phyloP scores from a whole-genome alignment of 2,888 invertebrate species.

The Antheraea yamamai region DNA sequence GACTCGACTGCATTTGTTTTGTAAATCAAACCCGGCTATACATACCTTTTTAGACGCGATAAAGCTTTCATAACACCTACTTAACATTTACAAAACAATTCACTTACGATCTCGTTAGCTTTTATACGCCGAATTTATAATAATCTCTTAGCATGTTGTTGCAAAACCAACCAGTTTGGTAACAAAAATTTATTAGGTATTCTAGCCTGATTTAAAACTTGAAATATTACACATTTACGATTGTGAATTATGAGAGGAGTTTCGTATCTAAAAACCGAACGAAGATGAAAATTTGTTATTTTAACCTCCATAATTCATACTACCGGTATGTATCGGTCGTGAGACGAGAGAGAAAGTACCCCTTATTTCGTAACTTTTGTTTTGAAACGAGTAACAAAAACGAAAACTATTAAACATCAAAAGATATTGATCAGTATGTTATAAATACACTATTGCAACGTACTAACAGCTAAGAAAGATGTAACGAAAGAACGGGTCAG shows the following conservation, averaged over 20 bases:
- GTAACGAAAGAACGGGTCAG: constrained; percentile 2
- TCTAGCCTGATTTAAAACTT: constrained; percentile 31
- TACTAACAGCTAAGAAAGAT: background rate
- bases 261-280: constrained; percentile 55
- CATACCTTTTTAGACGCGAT: constrained; percentile 16
- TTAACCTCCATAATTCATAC: constrained; percentile 78
- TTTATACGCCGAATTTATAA: constrained; percentile 28
- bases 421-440: constrained; percentile 28
- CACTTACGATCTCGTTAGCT: constrained; percentile 11
- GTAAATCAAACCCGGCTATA: constrained; percentile 31
- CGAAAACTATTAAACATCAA: constrained; percentile 45
- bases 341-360: constrained; percentile 74
- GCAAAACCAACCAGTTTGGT: constrained; percentile 38
- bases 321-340: constrained; percentile 63
- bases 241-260: constrained; percentile 41
- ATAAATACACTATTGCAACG: constrained; percentile 23
- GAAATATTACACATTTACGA: constrained; percentile 32
- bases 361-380: constrained; percentile 65
- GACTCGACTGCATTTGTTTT: constrained; percentile 33
- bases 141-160: constrained; percentile 35
- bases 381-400: constrained; percentile 65
- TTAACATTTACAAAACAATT: constrained; percentile 14
- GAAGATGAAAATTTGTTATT: constrained; percentile 71
- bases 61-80: constrained; percentile 21
- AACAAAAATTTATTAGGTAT: constrained; percentile 28